These are phyloP conservation scores for Lithosia quadra DNA, from an alignment of 2,888 invertebrate species.

Conservation along the genomic window DNA sequence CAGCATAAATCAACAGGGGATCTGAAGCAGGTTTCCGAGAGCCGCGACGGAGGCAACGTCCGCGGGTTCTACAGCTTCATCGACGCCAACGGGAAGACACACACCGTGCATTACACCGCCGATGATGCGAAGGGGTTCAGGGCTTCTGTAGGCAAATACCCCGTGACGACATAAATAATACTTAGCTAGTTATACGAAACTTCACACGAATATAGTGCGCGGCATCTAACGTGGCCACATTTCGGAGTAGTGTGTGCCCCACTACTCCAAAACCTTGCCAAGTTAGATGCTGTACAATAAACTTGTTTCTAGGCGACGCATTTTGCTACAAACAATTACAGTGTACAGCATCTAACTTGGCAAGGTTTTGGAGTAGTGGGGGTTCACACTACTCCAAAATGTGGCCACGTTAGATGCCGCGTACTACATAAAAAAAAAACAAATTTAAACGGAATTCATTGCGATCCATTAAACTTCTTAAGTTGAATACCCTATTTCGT, in stretches of 20 bases:
- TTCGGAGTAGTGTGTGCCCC: too few species aligned
- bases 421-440: neutral
- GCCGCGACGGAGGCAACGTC: conserved; percentile 64
- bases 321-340: too few species aligned
- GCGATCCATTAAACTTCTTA: neutral
- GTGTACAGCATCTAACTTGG: too few species aligned
- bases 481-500: too few species aligned
- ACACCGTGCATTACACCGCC: conserved; percentile 74
- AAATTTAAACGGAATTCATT: neutral
- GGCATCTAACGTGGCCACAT: too few species aligned
- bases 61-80: conserved; percentile 74
- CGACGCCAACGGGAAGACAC: conserved; percentile 71
- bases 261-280: too few species aligned
- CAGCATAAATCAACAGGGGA: conserved; percentile 73
- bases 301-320: too few species aligned
- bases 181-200: neutral
- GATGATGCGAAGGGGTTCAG: conserved; percentile 64
- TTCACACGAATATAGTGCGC: neutral
- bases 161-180: neutral
- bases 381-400: too few species aligned
- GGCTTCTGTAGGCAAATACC: neutral
- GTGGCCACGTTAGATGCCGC: too few species aligned
- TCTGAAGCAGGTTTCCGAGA: conserved; percentile 68
- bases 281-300: too few species aligned
- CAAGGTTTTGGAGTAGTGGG: too few species aligned